Percentiles rank a stretch among this genome's conserved stretches.
Conservation (phyloP, 2,888 invertebrate species). For the Mesorhabditis spiculigera region DNA sequence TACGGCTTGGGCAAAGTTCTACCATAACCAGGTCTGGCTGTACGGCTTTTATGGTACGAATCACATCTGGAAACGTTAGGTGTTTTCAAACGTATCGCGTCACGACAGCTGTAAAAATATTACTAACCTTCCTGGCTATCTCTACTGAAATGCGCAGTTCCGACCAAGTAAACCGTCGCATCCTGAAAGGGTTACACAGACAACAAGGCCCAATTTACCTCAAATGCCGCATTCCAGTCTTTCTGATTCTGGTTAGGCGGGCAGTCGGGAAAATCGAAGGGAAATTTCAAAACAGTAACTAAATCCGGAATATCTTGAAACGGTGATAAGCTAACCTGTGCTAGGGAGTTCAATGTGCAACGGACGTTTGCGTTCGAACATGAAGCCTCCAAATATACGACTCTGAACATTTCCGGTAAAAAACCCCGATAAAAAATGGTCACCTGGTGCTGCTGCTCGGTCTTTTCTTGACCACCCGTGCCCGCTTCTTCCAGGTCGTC, state of each 20-base stretch:
- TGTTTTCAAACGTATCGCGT: conserved; percentile 65
- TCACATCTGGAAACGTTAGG: conserved; percentile 83
- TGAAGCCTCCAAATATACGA: conserved; percentile 21
- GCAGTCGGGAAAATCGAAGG: conserved; percentile 33
- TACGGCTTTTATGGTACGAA: conserved; percentile 67
- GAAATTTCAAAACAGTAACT: conserved; percentile 46
- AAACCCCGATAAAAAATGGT: not conserved
- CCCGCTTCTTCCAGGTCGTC: conserved; percentile 21
- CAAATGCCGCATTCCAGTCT: conserved; percentile 34
- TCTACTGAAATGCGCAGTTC: conserved; percentile 85
- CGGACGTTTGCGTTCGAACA: conserved; percentile 21
- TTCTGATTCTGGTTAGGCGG: conserved; percentile 32
- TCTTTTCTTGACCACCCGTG: conserved; percentile 14
- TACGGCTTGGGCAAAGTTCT: conserved; percentile 84
- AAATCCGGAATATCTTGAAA: conserved; percentile 14
- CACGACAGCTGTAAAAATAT: not conserved
- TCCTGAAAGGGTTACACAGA: conserved; percentile 18
- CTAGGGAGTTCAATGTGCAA: conserved; percentile 18
- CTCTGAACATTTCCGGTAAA: conserved; percentile 7
- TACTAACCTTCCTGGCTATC: conserved; percentile 6
- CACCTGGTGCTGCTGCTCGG: not conserved
- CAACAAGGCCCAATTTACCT: not conserved
- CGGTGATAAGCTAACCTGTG: conserved; percentile 16
- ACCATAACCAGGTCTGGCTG: conserved; percentile 87
- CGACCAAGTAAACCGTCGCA: conserved; percentile 74